phyloP scores from a whole-genome alignment of 2,113 vertebrate species.

The Corythaixoides concolor region DNA sequence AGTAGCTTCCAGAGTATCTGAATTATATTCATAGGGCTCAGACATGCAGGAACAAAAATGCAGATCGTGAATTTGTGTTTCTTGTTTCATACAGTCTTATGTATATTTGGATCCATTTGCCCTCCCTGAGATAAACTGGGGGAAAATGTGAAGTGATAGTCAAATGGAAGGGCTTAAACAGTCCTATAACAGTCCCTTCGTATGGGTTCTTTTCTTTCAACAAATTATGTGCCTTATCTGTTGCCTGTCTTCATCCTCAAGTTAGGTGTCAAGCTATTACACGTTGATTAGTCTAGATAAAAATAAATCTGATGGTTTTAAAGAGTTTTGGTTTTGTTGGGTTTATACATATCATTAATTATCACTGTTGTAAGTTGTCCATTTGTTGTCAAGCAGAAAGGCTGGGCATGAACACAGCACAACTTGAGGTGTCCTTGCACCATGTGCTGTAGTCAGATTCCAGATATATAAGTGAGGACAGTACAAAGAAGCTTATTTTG shows the following conservation, averaged over 20 bases:
- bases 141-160: neutral
- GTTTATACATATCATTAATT: neutral
- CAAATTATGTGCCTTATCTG: neutral
- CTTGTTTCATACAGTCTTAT: neutral
- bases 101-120: neutral
- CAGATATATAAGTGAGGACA: neutral
- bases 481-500: neutral
- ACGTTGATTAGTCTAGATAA: neutral
- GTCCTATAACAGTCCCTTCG: neutral
- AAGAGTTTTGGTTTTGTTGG: neutral
- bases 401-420: neutral
- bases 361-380: neutral
- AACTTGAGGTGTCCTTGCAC: neutral
- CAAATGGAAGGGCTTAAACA: neutral
- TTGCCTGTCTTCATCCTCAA: neutral
- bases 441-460: neutral
- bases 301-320: neutral
- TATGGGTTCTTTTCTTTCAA: neutral
- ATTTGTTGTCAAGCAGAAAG: neutral
- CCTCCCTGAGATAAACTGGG: neutral
- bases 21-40: neutral
- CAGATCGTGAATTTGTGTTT: rapidly evolving
- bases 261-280: neutral
- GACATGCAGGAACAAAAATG: neutral
- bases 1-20: neutral